A percentile compares a stretch with the other conserved stretches of the same genome.
These are phyloP conservation scores for Tenebrio molitor DNA, from an alignment of 1,140 invertebrate species.

Conservation along the genomic window DNA sequence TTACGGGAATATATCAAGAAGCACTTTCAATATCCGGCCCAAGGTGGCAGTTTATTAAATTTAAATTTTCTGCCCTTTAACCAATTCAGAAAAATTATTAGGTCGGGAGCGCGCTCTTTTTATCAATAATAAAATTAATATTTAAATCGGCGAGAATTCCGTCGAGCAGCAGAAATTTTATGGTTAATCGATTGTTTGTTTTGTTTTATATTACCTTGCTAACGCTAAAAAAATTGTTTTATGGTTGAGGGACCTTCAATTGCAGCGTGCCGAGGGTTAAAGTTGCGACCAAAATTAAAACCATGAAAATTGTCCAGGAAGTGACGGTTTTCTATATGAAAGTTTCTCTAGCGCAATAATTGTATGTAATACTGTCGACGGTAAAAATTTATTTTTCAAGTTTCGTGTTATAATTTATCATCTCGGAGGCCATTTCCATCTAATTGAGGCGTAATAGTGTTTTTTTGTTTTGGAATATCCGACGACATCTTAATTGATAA, in stretches of 20 bases:
- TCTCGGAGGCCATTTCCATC: too few species aligned
- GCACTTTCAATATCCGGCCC: slow-evolving; percentile 8
- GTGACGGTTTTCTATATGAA: not conserved
- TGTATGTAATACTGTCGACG: too few species aligned
- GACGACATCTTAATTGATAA: slow-evolving; percentile 11
- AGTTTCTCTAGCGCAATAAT: too few species aligned
- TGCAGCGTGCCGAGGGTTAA: slow-evolving; percentile 20
- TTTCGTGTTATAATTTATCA: too few species aligned
- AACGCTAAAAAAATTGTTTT: slow-evolving; percentile 33
- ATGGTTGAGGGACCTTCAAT: slow-evolving; percentile 35
- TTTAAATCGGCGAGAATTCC: not conserved
- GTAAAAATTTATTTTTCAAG: too few species aligned
- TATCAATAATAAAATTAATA: slow-evolving; percentile 6
- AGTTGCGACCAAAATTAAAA: not conserved
- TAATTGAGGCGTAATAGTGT: too few species aligned
- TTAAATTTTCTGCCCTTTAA: slow-evolving; percentile 7
- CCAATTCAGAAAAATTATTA: not conserved
- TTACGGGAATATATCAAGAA: slow-evolving; percentile 10
- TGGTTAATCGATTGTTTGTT: slow-evolving; percentile 35
- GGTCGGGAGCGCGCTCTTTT: not conserved
- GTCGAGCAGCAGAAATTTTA: not conserved
- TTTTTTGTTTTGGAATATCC: too few species aligned
- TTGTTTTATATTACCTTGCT: slow-evolving; percentile 37
- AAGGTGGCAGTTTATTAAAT: slow-evolving; percentile 11
- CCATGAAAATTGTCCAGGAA: slow-evolving; percentile 10